Conservation (phyloP, 2,888 invertebrate species). For the Ethmia dodecea region DNA sequence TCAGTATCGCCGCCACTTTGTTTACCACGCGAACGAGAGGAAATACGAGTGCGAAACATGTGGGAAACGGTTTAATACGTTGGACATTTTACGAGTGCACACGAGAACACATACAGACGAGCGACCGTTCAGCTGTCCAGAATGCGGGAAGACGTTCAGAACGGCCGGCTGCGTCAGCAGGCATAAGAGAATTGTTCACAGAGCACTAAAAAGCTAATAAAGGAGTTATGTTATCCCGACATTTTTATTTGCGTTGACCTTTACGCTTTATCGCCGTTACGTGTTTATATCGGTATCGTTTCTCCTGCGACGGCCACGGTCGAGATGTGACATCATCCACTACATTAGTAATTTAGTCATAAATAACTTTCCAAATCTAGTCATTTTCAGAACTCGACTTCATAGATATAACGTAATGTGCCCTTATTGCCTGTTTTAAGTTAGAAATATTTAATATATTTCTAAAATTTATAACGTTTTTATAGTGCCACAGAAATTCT, state of each 20-base stretch:
- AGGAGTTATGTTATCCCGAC: slow-evolving; percentile 32
- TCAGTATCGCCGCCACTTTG: slow-evolving; percentile 68
- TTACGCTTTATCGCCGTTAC: slow-evolving; percentile 6
- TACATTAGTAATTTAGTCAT: too few relatives aligned
- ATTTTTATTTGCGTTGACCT: slow-evolving; percentile 12
- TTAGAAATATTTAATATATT: too few relatives aligned
- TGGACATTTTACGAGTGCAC: slow-evolving; percentile 70
- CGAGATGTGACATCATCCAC: slow-evolving; percentile 1
- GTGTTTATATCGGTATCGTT: slow-evolving; percentile 3
- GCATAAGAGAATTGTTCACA: slow-evolving; percentile 65
- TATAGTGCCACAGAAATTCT: too few relatives aligned
- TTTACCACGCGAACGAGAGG: slow-evolving; percentile 73
- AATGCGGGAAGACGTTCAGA: slow-evolving; percentile 68
- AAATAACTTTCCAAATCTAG: too few relatives aligned
- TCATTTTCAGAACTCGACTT: too few relatives aligned
- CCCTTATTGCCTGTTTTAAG: too few relatives aligned
- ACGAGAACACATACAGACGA: slow-evolving; percentile 68
- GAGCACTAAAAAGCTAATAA: slow-evolving; percentile 26
- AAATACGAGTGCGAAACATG: slow-evolving; percentile 71
- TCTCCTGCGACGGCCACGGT: too few relatives aligned
- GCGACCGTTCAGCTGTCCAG: slow-evolving; percentile 58
- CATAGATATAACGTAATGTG: too few relatives aligned
- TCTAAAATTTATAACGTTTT: too few relatives aligned
- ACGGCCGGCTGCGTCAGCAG: slow-evolving; percentile 69
- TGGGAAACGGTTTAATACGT: slow-evolving; percentile 72